phyloP scores from a whole-genome alignment of 2,113 vertebrate species.

The Gymnogyps californianus region DNA sequence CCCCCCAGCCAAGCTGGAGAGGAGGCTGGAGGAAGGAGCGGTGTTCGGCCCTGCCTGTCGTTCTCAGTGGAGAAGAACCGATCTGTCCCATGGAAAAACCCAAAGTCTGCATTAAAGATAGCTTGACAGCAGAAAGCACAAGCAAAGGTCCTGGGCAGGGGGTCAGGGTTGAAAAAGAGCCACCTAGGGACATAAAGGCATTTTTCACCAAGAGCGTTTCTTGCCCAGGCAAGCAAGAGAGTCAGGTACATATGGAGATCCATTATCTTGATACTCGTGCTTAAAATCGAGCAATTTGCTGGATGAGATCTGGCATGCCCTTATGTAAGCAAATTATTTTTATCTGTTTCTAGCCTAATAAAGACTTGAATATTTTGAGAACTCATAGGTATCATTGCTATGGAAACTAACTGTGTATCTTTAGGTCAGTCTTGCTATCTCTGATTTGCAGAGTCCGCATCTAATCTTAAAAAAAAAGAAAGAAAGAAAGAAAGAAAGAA shows the following conservation, averaged over 20 bases:
- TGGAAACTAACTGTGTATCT: slow-evolving; percentile 47
- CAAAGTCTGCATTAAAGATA: neutral
- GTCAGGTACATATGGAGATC: neutral
- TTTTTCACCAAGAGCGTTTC: neutral
- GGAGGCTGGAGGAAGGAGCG: neutral
- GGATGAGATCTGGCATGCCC: neutral
- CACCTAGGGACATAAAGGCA: neutral
- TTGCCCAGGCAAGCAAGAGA: neutral
- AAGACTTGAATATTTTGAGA: slow-evolving; percentile 10
- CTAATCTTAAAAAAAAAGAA: neutral
- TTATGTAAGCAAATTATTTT: slow-evolving; percentile 43
- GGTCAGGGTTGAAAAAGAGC: neutral
- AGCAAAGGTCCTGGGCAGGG: neutral
- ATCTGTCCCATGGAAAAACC: neutral
- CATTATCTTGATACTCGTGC: neutral
- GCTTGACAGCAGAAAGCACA: neutral
- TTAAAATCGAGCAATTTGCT: neutral
- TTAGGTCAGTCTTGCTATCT: slow-evolving; percentile 28
- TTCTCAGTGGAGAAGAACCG: rapidly evolving
- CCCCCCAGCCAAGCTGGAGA: neutral
- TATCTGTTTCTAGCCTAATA: slow-evolving; percentile 34
- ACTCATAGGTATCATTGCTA: slow-evolving; percentile 37
- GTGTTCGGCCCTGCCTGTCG: neutral
- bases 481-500: no score
- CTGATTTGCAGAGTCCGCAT: neutral